These are phyloP conservation scores for Glyphotaelius pellucidus DNA, from an alignment of 2,888 invertebrate species.

Conservation along the genomic window DNA sequence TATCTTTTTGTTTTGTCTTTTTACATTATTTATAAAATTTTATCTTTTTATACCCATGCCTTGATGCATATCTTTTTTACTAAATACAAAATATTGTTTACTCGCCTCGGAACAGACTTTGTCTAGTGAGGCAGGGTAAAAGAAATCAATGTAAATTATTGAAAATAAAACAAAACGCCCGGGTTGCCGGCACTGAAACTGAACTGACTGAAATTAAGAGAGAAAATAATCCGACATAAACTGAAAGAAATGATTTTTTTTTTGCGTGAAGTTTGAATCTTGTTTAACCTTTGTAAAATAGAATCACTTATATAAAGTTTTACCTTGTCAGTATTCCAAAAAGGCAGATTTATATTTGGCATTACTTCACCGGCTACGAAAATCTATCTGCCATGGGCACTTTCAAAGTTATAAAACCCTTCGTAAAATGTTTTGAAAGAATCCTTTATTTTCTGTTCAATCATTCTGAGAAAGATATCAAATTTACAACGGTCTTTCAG, in stretches of 20 bases:
- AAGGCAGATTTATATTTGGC: neutral
- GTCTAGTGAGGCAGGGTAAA: too few species aligned
- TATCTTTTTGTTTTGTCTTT: too few species aligned
- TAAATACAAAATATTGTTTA: too few species aligned
- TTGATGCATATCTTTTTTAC: too few species aligned
- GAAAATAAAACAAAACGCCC: too few species aligned
- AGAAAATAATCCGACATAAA: neutral
- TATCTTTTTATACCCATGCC: too few species aligned
- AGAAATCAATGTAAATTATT: too few species aligned
- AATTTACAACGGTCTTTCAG: constrained; percentile 24
- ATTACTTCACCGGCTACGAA: neutral
- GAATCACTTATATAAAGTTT: neutral
- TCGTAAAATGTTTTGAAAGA: neutral
- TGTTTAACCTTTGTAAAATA: neutral
- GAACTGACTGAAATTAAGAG: neutral
- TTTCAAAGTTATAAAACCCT: neutral
- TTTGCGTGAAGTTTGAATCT: neutral
- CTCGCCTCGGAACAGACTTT: too few species aligned
- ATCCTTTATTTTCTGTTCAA: neutral
- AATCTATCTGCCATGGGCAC: neutral
- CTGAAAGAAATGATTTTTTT: neutral
- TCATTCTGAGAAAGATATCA: constrained; percentile 11
- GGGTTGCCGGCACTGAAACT: too few species aligned
- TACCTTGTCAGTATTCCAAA: neutral
- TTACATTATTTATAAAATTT: too few species aligned